Percentiles rank a stretch among this genome's conserved stretches.
These are phyloP conservation scores for Protonemura montana DNA, from an alignment of 2,888 invertebrate species.

Conservation along the genomic window DNA sequence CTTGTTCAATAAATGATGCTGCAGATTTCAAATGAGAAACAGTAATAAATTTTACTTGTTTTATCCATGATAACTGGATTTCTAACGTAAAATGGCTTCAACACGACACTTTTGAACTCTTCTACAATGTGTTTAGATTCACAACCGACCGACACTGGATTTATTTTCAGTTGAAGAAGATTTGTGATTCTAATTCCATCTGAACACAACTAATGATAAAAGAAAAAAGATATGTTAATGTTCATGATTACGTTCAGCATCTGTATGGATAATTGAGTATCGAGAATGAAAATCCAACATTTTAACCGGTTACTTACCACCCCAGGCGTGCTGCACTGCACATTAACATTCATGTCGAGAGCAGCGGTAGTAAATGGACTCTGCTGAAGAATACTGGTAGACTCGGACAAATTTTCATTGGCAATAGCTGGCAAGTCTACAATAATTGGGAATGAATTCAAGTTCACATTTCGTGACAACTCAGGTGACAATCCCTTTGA, in stretches of 20 bases:
- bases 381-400: slow-evolving; percentile 57
- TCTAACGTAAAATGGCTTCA: slow-evolving; percentile 61
- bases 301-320: slow-evolving; percentile 54
- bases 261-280: not conserved
- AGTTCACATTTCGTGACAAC: slow-evolving; percentile 49
- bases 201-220: slow-evolving; percentile 34
- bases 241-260: not conserved
- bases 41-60: slow-evolving; percentile 24
- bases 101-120: slow-evolving; percentile 62
- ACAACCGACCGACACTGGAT: slow-evolving; percentile 33
- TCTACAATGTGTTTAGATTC: slow-evolving; percentile 54
- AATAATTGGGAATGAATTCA: slow-evolving; percentile 56
- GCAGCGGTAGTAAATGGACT: slow-evolving; percentile 59
- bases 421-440: slow-evolving; percentile 59
- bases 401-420: slow-evolving; percentile 52
- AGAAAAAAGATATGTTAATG: slow-evolving; percentile 29
- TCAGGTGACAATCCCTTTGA: slow-evolving; percentile 54
- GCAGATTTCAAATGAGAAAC: not conserved
- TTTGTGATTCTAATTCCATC: slow-evolving; percentile 42
- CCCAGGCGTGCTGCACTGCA: slow-evolving; percentile 58
- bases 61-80: not conserved
- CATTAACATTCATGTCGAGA: slow-evolving; percentile 60
- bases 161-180: slow-evolving; percentile 47
- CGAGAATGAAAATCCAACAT: not conserved
- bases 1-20: not conserved